These are phyloP conservation scores for Bombus waltoni DNA, from an alignment of 1,140 invertebrate species.

Conservation along the genomic window DNA sequence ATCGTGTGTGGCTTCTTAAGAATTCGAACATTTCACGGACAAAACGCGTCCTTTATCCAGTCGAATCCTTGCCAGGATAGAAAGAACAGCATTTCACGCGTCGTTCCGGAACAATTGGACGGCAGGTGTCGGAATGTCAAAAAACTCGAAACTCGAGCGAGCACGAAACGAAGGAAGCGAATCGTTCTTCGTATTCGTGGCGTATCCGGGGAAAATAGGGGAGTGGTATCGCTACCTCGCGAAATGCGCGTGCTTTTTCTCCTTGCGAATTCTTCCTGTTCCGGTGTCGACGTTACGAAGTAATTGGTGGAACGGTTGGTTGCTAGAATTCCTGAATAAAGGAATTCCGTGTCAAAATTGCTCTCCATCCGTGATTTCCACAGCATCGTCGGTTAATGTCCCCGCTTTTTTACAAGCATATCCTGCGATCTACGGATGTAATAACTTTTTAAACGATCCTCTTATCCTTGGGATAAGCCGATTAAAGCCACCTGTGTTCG, in stretches of 20 bases:
- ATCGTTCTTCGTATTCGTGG: constrained; percentile 1
- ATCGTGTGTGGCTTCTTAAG: neutral
- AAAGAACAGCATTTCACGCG: neutral
- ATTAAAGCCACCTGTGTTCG: constrained; percentile 2
- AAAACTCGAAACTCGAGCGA: neutral
- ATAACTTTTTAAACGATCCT: constrained; percentile 18
- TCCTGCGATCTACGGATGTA: constrained; percentile 10
- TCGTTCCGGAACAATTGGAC: neutral
- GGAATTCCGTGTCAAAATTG: constrained; percentile 18
- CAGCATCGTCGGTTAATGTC: constrained; percentile 22
- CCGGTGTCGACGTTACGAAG: constrained; percentile 28
- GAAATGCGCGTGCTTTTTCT: neutral
- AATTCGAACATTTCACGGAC: no score
- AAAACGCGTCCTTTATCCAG: neutral
- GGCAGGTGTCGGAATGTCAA: neutral
- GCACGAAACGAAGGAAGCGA: neutral
- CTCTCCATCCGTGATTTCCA: constrained; percentile 21
- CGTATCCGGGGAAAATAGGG: constrained; percentile 4
- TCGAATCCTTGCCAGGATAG: no score
- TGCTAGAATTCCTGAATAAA: constrained; percentile 25
- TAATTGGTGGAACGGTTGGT: constrained; percentile 40
- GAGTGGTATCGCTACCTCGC: neutral
- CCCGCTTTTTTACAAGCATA: neutral
- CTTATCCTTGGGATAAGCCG: neutral
- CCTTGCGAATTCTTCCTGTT: constrained; percentile 19